Conservation (phyloP, 2,888 invertebrate species). For the Dicranocentrus wangi region DNA sequence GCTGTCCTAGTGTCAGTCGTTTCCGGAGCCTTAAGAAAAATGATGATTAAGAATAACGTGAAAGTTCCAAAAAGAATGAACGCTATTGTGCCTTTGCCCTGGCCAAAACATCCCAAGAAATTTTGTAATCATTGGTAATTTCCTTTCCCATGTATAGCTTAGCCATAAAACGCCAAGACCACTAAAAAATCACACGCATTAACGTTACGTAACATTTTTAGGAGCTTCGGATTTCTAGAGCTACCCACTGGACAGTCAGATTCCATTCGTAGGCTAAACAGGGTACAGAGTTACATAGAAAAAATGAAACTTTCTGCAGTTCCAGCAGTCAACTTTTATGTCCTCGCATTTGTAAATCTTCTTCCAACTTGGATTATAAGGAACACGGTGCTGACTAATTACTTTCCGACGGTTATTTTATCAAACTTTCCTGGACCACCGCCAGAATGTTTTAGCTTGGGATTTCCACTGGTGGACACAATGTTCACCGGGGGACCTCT, state of each 20-base stretch:
- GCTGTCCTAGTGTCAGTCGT: conserved; percentile 69
- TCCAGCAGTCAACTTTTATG: conserved; percentile 70
- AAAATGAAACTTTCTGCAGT: conserved; percentile 66
- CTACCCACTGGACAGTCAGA: conserved; percentile 66
- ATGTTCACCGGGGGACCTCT: conserved; percentile 71
- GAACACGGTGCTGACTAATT: conserved; percentile 64
- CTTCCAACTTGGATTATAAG: conserved; percentile 70
- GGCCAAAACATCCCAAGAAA: conserved; percentile 70
- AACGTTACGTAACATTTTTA: conserved; percentile 26
- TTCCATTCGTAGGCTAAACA: conserved; percentile 52
- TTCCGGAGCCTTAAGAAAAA: conserved; percentile 67
- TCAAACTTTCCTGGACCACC: conserved; percentile 72
- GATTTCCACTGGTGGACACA: conserved; percentile 67
- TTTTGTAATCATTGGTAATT: conserved; percentile 71
- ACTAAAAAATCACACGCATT: not conserved
- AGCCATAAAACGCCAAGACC: too few relatives aligned
- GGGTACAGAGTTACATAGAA: conserved; percentile 66
- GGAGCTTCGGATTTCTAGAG: conserved; percentile 71
- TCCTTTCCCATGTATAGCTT: too few relatives aligned
- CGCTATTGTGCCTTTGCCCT: conserved; percentile 71
- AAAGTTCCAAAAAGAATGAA: conserved; percentile 69
- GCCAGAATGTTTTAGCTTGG: conserved; percentile 60
- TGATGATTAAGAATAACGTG: conserved; percentile 69
- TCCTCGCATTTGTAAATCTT: conserved; percentile 68
- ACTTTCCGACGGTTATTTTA: conserved; percentile 69